A percentile compares a stretch with the other conserved stretches of the same genome.
These are phyloP conservation scores for Phyllotis vaccarum DNA, from an alignment of 2,797 vertebrate species.

Conservation along the genomic window DNA sequence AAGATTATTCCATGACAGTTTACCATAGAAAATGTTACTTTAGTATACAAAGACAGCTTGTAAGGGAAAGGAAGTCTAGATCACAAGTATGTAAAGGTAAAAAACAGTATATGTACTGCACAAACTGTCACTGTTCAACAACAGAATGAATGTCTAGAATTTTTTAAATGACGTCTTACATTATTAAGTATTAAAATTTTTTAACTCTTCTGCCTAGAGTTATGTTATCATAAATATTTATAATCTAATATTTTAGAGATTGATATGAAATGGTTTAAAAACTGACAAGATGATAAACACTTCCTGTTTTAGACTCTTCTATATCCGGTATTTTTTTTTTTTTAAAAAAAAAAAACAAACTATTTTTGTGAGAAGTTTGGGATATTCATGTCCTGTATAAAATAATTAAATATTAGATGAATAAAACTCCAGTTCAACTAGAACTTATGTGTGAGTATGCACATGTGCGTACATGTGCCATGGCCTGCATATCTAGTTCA, in stretches of 20 bases:
- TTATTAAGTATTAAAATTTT: conserved; percentile 33
- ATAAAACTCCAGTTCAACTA: not conserved
- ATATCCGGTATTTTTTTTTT: not conserved
- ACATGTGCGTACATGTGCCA: not conserved
- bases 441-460: not conserved
- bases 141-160: not conserved
- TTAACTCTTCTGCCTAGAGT: conserved; percentile 26
- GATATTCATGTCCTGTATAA: not conserved
- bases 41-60: not conserved
- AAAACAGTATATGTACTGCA: not conserved
- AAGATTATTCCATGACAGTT: not conserved
- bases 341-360: no score
- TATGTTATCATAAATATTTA: not conserved
- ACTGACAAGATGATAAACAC: not conserved
- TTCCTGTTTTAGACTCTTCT: conserved; percentile 12
- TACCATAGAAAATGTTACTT: conserved; percentile 19
- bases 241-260: not conserved
- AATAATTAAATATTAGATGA: not conserved
- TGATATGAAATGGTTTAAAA: not conserved
- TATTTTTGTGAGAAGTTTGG: not conserved
- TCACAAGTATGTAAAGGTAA: not conserved
- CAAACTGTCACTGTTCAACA: not conserved
- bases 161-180: conserved; percentile 4
- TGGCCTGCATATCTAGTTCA: not conserved
- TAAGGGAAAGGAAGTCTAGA: not conserved